These are phyloP conservation scores for Scaptomyza graminum DNA, from an alignment of 1,140 invertebrate species.

Conservation along the genomic window DNA sequence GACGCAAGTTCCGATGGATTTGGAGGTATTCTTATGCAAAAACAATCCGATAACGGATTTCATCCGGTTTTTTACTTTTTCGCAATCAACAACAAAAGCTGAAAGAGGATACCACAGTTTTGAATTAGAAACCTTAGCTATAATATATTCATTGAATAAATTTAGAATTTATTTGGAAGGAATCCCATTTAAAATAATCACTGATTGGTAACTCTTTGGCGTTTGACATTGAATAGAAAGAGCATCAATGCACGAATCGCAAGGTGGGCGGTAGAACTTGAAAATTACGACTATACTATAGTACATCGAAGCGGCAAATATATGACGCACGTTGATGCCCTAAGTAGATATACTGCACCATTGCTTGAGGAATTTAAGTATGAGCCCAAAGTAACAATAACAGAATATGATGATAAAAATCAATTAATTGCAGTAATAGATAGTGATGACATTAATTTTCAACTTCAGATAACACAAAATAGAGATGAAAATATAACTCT, in stretches of 20 bases:
- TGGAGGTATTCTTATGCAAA: not conserved
- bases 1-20: not conserved
- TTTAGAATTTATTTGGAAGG: constrained; percentile 2
- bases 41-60: not conserved
- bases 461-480: not conserved
- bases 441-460: not conserved
- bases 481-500: not conserved
- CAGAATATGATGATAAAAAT: not conserved
- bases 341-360: not conserved
- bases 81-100: not conserved
- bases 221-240: not conserved
- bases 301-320: not conserved
- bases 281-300: not conserved
- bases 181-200: not conserved
- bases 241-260: not conserved
- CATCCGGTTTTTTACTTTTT: constrained; percentile 2
- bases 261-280: too few species aligned
- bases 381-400: not conserved
- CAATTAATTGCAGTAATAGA: not conserved
- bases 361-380: not conserved
- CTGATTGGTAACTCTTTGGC: not conserved
- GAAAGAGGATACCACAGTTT: constrained; percentile 9
- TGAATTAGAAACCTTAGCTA: constrained; percentile 5
- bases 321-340: not conserved
- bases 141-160: not conserved